Conservation (phyloP, 2,888 invertebrate genomes). For the Smittia aterrima region DNA sequence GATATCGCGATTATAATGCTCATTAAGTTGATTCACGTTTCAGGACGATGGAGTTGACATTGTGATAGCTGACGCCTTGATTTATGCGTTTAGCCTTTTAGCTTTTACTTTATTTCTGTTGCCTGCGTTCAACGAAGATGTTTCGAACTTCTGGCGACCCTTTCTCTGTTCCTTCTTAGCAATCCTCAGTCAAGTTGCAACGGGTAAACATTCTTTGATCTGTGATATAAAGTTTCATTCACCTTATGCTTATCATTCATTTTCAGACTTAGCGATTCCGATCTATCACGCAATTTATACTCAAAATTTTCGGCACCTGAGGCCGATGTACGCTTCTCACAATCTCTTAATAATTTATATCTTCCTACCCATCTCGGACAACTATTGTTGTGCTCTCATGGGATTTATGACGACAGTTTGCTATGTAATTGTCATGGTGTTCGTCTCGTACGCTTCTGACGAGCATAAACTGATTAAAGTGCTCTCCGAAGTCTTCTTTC, state of each 20-base stretch:
- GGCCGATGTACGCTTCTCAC: constrained; percentile 71
- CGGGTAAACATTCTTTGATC: too few species aligned
- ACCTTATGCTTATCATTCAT: constrained; percentile 3
- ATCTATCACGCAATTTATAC: constrained; percentile 62
- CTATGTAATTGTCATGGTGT: constrained; percentile 61
- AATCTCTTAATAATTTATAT: constrained; percentile 77
- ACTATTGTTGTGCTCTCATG: constrained; percentile 63
- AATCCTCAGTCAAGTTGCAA: constrained; percentile 57
- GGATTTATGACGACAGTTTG: constrained; percentile 67
- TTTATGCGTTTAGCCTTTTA: constrained; percentile 49
- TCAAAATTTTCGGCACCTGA: constrained; percentile 53
- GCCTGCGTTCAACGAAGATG: constrained; percentile 50
- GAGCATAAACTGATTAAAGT: constrained; percentile 53
- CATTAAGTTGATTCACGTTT: constrained; percentile 45
- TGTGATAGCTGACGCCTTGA: constrained; percentile 50
- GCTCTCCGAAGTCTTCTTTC: constrained; percentile 65
- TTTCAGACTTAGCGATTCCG: constrained; percentile 64
- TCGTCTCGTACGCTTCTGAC: constrained; percentile 58
- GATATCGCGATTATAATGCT: background rate
- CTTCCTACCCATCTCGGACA: constrained; percentile 76
- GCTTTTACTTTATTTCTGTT: constrained; percentile 51
- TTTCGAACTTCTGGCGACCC: constrained; percentile 52
- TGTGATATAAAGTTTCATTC: background rate
- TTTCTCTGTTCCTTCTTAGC: constrained; percentile 53
- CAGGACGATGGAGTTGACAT: constrained; percentile 40